A percentile compares a stretch with the other conserved stretches of the same genome.
phyloP scores from a whole-genome alignment of 2,113 vertebrate genomes.

The Phainopepla nitens region DNA sequence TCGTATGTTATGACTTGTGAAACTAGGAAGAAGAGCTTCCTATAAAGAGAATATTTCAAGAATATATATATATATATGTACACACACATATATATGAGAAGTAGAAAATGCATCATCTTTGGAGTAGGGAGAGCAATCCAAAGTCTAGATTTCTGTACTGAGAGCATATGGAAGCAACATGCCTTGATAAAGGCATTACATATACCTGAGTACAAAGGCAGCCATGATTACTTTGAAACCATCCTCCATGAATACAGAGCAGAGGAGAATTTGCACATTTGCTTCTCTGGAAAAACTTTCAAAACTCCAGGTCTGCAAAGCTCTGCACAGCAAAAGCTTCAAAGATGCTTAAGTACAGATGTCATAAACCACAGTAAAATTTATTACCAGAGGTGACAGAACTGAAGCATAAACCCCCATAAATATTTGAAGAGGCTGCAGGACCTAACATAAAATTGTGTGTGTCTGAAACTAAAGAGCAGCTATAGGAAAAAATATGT shows the following conservation, averaged over 20 bases:
- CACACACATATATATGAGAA: background rate
- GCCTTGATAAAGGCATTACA: background rate
- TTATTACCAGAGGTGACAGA: background rate
- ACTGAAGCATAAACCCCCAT: background rate
- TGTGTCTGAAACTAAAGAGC: background rate
- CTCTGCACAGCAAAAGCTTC: background rate
- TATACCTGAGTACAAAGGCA: background rate
- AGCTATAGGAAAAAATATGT: background rate
- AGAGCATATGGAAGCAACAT: background rate
- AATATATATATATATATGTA: background rate
- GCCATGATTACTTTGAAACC: background rate
- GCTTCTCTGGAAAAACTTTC: background rate
- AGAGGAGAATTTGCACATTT: background rate
- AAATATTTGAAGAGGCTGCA: background rate
- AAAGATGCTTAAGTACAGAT: background rate
- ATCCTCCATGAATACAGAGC: background rate
- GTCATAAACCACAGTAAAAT: background rate
- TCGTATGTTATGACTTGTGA: background rate
- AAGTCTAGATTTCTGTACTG: background rate
- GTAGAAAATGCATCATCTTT: background rate
- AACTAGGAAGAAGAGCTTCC: background rate
- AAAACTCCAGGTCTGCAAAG: background rate
- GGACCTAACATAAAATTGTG: background rate
- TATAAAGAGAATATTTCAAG: background rate
- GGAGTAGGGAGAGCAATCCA: background rate